phyloP scores from a whole-genome alignment of 2,797 vertebrate species.

The Meriones psammophilus region DNA sequence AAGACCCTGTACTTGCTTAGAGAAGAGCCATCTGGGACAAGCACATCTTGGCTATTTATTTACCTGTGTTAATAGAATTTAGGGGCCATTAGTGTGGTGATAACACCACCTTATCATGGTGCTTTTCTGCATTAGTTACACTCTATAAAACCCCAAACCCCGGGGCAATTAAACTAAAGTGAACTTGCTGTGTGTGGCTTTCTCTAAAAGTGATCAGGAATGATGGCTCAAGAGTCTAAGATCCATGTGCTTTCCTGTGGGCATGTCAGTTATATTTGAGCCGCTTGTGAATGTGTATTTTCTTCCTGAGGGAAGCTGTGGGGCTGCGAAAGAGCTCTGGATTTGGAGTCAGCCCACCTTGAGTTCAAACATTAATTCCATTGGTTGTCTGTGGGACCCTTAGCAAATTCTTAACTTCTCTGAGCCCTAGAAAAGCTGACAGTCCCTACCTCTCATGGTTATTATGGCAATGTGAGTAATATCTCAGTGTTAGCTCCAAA shows the following conservation, averaged over 20 bases:
- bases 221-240: not conserved
- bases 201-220: not conserved
- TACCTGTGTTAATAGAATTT: slow-evolving; percentile 84
- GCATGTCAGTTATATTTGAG: not conserved
- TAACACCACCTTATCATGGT: slow-evolving; percentile 84
- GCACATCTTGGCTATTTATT: not conserved
- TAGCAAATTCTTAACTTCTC: slow-evolving; percentile 22
- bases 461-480: not conserved
- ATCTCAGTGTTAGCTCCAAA: not conserved
- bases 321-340: not conserved
- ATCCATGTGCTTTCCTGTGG: slow-evolving; percentile 19
- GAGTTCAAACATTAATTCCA: not conserved
- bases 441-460: not conserved
- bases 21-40: not conserved
- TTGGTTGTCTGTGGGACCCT: slow-evolving; percentile 4
- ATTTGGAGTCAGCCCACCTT: not conserved
- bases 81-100: slow-evolving; percentile 83
- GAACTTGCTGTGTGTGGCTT: slow-evolving; percentile 41
- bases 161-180: slow-evolving; percentile 78
- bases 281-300: not conserved
- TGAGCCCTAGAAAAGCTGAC: not conserved
- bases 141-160: slow-evolving; percentile 85
- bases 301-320: not conserved
- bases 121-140: slow-evolving; percentile 88
- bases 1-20: not conserved